A percentile compares a stretch with the other conserved stretches of the same genome.
Evolutionary conservation across 2,888 invertebrate genomes (phyloP).

Genomic region (Napeogenes inachia): DNA sequence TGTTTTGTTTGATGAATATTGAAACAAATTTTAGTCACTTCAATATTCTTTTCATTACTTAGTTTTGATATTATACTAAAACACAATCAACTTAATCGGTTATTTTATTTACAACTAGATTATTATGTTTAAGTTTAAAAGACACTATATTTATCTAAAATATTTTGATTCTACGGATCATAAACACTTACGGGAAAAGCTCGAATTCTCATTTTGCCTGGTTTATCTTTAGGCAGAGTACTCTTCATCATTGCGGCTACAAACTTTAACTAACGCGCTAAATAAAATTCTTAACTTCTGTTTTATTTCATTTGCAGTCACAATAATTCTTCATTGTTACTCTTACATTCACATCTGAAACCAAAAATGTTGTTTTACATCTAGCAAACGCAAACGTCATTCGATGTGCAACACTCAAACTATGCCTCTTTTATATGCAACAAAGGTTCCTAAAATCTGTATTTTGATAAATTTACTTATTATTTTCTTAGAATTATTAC

Average conservation of each 20-base stretch:
- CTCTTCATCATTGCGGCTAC: slow-evolving; percentile 81
- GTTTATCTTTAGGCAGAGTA: slow-evolving; percentile 91
- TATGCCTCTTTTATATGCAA: slow-evolving; percentile 8
- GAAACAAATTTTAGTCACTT: too few species aligned
- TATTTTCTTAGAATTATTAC: slow-evolving; percentile 9
- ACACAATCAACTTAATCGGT: too few species aligned
- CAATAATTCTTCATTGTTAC: slow-evolving; percentile 66
- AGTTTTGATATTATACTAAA: too few species aligned
- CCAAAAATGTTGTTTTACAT: slow-evolving; percentile 36
- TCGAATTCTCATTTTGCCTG: slow-evolving; percentile 96
- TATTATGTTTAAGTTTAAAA: too few species aligned
- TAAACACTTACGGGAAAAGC: slow-evolving; percentile 94
- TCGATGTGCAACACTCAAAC: slow-evolving; percentile 24
- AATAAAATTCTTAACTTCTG: slow-evolving; percentile 52
- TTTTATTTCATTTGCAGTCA: slow-evolving; percentile 59
- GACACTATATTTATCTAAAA: too few species aligned
- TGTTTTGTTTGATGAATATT: too few species aligned
- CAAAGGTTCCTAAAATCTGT: slow-evolving; percentile 8
- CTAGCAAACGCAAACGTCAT: slow-evolving; percentile 34
- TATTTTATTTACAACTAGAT: too few species aligned
- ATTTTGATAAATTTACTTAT: background rate
- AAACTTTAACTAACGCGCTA: slow-evolving; percentile 44
- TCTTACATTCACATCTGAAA: slow-evolving; percentile 68
- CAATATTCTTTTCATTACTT: too few species aligned
- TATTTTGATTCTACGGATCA: background rate